phyloP scores from a whole-genome alignment of 2,797 vertebrate species.

The Enteromius unitaeniatus region DNA sequence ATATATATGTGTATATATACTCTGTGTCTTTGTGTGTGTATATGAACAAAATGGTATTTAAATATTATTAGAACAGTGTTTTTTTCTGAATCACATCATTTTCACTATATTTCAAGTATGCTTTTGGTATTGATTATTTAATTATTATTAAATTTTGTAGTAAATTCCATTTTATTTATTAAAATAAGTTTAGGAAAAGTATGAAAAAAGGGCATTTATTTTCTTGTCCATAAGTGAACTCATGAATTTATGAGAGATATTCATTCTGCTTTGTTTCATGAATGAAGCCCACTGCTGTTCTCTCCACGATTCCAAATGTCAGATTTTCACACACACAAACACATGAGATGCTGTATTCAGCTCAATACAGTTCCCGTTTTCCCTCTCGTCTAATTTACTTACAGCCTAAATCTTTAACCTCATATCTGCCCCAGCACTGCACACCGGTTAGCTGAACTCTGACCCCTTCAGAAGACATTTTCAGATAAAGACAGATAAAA shows the following conservation, averaged over 20 bases:
- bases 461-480: background rate
- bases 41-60: no score
- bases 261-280: background rate
- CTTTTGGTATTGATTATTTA: background rate
- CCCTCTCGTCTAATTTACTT: background rate
- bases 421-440: background rate
- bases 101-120: background rate
- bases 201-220: background rate
- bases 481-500: background rate
- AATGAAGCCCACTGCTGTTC: background rate
- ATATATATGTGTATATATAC: no score
- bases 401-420: background rate
- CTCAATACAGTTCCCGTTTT: background rate
- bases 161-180: background rate
- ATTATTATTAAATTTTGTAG: background rate
- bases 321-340: background rate
- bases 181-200: background rate
- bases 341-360: background rate
- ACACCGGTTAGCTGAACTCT: background rate
- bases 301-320: background rate
- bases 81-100: background rate
- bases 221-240: background rate
- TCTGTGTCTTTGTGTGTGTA: no score
- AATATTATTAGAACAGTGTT: background rate
- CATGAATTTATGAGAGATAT: background rate